Evolutionary conservation across 2,888 invertebrate species (phyloP), one percentile per base, ranked within the genome.

Genomic region (Seira sanloemensis): DNA sequence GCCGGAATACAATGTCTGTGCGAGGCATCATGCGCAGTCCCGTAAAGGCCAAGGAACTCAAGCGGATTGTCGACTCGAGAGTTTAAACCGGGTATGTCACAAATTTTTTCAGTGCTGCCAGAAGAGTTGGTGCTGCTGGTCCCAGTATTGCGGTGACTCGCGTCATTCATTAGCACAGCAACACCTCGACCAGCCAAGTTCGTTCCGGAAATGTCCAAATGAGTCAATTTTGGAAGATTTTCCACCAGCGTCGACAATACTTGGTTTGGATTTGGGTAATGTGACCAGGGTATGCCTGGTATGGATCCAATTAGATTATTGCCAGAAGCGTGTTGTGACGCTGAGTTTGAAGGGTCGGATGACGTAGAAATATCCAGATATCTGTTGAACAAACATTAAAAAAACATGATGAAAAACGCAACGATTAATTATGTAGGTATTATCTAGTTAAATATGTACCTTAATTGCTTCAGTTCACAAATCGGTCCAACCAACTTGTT

Each of bases 131-230:
- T 25, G 7, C 2, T 9, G 21, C 66, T 68, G 9, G 26, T 68
- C 68, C n/a, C 18, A n/a, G 62, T 62, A 5, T n/a, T n/a, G 18
- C n/a, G 62, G 12, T 7, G 62, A 18, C 84, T 78, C 72, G 54
- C 69, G 50, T 69, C 74, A n/a, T 54, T 75, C 69, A 77, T 80
- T 84, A 87, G 69, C 86, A 84, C 84, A 1, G 84, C 88, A 25
- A 88, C 89, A 68, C 96, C 96, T 76, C 94, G 94, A 16, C 98
- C 97, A 58, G 98, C 97, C 87, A 99, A 92, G 92, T 99, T 98
- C 19, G 98, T 98, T 16, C 98, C 98, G 1, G 98, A 97, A 90
- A 99, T 97, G 92, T 99, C 98, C 89, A 99, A 92, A 24, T 96
- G 96, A 62, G 94, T 94, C 83, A 99, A 92, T 73, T 94, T 91